Conservation (phyloP, 2,888 invertebrate genomes). For the Actias luna region DNA sequence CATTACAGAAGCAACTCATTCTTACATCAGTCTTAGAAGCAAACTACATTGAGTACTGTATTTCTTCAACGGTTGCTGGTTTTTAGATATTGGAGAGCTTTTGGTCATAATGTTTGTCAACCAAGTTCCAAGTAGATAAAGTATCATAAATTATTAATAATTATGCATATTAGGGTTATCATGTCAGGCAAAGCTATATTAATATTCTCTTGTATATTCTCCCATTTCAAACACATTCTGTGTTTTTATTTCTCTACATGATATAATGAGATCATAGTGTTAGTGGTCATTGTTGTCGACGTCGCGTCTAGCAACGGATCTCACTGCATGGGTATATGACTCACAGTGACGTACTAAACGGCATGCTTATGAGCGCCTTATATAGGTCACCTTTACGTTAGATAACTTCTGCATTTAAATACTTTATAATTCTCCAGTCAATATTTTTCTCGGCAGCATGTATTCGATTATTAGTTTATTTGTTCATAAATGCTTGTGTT, state of each 20-base stretch:
- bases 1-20: background rate
- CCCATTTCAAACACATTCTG: constrained; percentile 29
- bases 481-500: background rate
- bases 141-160: background rate
- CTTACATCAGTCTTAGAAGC: background rate
- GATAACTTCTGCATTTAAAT: constrained; percentile 41
- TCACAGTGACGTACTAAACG: constrained; percentile 63
- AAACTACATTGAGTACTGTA: background rate
- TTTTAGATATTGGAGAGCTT: background rate
- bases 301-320: constrained; percentile 72
- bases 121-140: too few species aligned
- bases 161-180: background rate
- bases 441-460: constrained; percentile 21
- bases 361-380: constrained; percentile 51
- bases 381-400: constrained; percentile 52
- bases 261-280: constrained; percentile 72
- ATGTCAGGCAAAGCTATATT: background rate
- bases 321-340: constrained; percentile 63
- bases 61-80: background rate
- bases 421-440: constrained; percentile 33
- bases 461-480: constrained; percentile 1
- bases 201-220: too few species aligned
- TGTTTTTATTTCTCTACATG: constrained; percentile 62
- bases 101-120: background rate
- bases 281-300: constrained; percentile 74